Evolutionary conservation across 2,888 invertebrate species (phyloP).

Genomic region (Zygaena filipendulae): DNA sequence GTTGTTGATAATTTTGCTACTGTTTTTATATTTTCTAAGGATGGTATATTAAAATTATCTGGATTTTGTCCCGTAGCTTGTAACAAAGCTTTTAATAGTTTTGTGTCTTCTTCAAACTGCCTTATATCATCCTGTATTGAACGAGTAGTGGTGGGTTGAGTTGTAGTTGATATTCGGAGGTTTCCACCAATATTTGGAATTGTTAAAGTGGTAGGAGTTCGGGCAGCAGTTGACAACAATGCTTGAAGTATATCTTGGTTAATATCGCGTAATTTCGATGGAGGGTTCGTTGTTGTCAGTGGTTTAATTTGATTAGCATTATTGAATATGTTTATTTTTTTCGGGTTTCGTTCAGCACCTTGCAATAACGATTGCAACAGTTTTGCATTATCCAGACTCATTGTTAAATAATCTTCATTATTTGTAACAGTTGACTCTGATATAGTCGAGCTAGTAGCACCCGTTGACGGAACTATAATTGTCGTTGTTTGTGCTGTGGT

Average conservation of each 20-base stretch:
- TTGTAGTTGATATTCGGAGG: no score
- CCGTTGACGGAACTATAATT: no score
- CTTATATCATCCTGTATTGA: slow-evolving; percentile 55
- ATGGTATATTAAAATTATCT: slow-evolving; percentile 42
- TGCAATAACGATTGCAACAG: slow-evolving; percentile 28
- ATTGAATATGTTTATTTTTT: slow-evolving; percentile 35
- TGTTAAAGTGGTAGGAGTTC: slow-evolving; percentile 23
- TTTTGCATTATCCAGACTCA: no score
- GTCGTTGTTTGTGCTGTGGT: slow-evolving; percentile 2
- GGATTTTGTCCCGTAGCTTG: slow-evolving; percentile 55
- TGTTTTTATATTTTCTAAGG: slow-evolving; percentile 28
- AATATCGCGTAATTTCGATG: slow-evolving; percentile 23
- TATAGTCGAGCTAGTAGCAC: no score
- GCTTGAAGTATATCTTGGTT: slow-evolving; percentile 39
- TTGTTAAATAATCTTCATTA: no score
- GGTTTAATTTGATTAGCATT: slow-evolving; percentile 21
- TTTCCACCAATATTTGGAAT: slow-evolving; percentile 21
- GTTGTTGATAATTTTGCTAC: slow-evolving; percentile 16
- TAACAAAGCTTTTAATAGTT: slow-evolving; percentile 49
- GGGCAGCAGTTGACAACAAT: slow-evolving; percentile 33
- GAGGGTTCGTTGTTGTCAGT: slow-evolving; percentile 20
- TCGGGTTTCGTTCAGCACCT: slow-evolving; percentile 47
- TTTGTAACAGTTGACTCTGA: no score
- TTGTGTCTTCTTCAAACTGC: slow-evolving; percentile 57
- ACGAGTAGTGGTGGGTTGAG: slow-evolving; percentile 36